Conservation (phyloP, 1,140 invertebrate species). For the Cyclargus thomasi region DNA sequence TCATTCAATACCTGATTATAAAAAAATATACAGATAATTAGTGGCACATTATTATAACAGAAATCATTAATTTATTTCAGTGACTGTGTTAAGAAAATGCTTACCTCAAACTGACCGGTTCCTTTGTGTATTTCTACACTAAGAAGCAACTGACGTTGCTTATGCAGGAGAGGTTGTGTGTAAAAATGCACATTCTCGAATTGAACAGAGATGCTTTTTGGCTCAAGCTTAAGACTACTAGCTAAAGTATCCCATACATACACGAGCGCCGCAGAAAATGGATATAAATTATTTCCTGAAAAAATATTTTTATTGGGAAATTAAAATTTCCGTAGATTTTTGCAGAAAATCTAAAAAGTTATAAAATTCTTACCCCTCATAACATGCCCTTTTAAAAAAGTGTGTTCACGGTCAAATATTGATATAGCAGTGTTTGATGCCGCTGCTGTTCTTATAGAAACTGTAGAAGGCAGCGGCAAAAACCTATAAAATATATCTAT, state of each 20-base stretch:
- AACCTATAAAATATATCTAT: no score
- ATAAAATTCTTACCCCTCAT: no score
- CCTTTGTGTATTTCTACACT: conserved; percentile 32
- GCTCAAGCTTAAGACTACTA: conserved; percentile 29
- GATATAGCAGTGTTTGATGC: no score
- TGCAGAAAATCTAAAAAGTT: no score
- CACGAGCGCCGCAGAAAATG: conserved; percentile 39
- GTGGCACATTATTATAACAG: no score
- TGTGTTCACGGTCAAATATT: no score
- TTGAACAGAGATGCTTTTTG: conserved; percentile 32
- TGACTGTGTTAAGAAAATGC: background rate
- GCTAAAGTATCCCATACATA: conserved; percentile 47
- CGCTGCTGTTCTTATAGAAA: no score
- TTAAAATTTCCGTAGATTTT: no score
- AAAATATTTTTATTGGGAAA: no score
- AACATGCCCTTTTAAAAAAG: no score
- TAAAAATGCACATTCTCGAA: conserved; percentile 35
- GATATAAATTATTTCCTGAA: conserved; percentile 39
- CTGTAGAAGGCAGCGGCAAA: no score
- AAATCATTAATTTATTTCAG: background rate
- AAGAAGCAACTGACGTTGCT: conserved; percentile 30
- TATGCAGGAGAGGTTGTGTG: conserved; percentile 35
- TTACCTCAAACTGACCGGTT: conserved; percentile 42
- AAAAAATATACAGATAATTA: background rate
- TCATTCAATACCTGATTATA: background rate